Conservation (phyloP, 2,113 vertebrate genomes). For the Peromyscus californicus region DNA sequence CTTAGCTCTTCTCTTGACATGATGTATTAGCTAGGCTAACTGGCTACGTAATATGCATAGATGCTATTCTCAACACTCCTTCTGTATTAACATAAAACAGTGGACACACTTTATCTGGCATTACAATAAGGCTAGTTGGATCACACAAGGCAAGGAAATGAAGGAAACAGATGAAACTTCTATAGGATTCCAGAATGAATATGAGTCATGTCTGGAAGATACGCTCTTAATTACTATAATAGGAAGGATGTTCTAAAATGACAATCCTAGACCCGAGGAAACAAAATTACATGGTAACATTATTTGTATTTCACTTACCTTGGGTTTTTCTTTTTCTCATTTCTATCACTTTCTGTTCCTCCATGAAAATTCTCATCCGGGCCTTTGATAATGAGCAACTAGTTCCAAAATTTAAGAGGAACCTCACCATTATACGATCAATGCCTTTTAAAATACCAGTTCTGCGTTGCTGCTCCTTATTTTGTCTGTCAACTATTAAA, state of each 20-base stretch:
- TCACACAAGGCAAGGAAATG: neutral
- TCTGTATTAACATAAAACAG: neutral
- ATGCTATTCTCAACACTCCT: neutral
- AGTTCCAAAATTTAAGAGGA: neutral
- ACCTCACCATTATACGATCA: neutral
- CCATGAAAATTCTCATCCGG: neutral
- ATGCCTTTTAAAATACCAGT: neutral
- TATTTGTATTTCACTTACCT: neutral
- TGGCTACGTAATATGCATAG: neutral
- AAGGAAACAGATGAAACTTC: neutral
- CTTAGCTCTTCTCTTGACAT: neutral
- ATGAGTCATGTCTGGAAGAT: neutral
- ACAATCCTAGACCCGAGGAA: neutral
- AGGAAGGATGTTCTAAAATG: neutral
- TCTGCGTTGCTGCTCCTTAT: neutral
- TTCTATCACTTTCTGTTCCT: constrained; percentile 3
- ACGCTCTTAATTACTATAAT: neutral
- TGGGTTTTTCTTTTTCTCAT: neutral
- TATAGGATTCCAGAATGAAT: neutral
- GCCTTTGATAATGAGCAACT: neutral
- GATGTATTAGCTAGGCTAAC: neutral
- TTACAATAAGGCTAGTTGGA: neutral
- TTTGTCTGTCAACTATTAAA: constrained; percentile 1
- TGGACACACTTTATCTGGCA: neutral
- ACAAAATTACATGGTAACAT: neutral